Base-by-base conservation (phyloP, 2,888 invertebrate genomes). In the Chrysomela aeneicollis region DNA sequence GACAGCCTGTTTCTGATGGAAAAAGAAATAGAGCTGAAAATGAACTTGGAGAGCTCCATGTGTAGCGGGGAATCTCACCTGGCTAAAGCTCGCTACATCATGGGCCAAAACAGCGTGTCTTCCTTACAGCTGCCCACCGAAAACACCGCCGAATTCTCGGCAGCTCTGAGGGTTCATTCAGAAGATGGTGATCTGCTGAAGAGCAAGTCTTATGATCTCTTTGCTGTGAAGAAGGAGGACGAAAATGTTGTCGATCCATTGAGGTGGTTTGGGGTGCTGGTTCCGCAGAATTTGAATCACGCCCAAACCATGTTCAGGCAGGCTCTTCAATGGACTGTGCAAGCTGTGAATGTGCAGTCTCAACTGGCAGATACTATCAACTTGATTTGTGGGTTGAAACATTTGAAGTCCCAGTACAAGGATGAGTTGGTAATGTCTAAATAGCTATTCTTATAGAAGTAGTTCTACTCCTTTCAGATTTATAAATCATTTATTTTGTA, bases 251-350 rank as follows among this genome's bases (percentile, higher is more conserved):
- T 77, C 22, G 88, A 95, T 79, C 94, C 95, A 0, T 79, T 95
- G 30, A 89, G 88, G 69, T 95, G 94, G 94, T 96, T 95, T 84
- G 95, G 95, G 10, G 87, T 94, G 42, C 82, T 96, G 35, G 92
- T 94, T 0, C 94, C 95, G 0, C 90, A 90, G 76, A 90, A 90
- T 77, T 83, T 96, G 75, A 88, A 90, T 74, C 86, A 85, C 71
- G 93, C 94, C 0, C 92, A 92, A 77, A 86, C 85, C 59, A 87
- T 88, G 74, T 96, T 93, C 78, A 88, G 89, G 74, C 89, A 88
- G 73, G 86, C 90, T 1, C 76, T 93, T 6, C 88, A 89, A 64
- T 85, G 88, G 78, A 84, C 88, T 35, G 86, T 90, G 10, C 88
- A 92, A 78, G 87, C 89, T 77, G 88, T 87, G 0, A 92, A 92